A percentile compares a stretch with the other conserved stretches of the same genome.
phyloP scores from a whole-genome alignment of 2,888 invertebrate genomes.

The Nymphalis c-album region DNA sequence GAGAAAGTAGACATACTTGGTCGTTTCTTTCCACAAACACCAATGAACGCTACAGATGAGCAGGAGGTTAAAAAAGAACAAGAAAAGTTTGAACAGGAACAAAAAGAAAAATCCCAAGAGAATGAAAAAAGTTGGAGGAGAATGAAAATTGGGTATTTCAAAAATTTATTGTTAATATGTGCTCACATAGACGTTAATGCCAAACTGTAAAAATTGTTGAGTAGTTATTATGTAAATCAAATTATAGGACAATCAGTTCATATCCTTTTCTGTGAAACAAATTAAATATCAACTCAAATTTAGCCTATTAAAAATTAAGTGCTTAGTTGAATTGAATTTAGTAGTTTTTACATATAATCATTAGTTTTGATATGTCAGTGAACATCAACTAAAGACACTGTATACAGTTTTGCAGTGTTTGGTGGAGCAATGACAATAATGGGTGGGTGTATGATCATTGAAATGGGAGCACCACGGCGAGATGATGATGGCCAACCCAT shows the following conservation, averaged over 20 bases:
- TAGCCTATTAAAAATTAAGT: no score
- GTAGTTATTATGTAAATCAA: no score
- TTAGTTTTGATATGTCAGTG: no score
- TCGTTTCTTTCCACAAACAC: slow-evolving; percentile 81
- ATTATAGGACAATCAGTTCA: no score
- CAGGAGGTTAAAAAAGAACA: slow-evolving; percentile 80
- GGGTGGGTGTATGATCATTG: slow-evolving; percentile 83
- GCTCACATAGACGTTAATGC: no score
- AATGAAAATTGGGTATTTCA: slow-evolving; percentile 85
- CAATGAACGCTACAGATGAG: slow-evolving; percentile 62
- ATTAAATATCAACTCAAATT: no score
- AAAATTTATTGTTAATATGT: not conserved
- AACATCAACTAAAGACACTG: no score
- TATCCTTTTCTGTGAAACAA: no score
- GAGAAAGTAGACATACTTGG: slow-evolving; percentile 77
- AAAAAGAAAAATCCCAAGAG: slow-evolving; percentile 80
- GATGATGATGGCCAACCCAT: slow-evolving; percentile 87
- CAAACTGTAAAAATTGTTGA: no score
- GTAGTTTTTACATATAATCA: no score
- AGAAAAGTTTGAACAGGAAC: slow-evolving; percentile 78
- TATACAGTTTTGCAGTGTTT: slow-evolving; percentile 78
- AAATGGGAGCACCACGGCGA: slow-evolving; percentile 87
- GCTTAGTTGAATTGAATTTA: no score
- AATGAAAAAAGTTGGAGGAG: slow-evolving; percentile 86
- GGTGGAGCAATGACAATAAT: slow-evolving; percentile 83